Percentiles rank a stretch among this genome's conserved stretches.
phyloP scores from a whole-genome alignment of 2,113 vertebrate genomes.

The Rattus norvegicus region DNA sequence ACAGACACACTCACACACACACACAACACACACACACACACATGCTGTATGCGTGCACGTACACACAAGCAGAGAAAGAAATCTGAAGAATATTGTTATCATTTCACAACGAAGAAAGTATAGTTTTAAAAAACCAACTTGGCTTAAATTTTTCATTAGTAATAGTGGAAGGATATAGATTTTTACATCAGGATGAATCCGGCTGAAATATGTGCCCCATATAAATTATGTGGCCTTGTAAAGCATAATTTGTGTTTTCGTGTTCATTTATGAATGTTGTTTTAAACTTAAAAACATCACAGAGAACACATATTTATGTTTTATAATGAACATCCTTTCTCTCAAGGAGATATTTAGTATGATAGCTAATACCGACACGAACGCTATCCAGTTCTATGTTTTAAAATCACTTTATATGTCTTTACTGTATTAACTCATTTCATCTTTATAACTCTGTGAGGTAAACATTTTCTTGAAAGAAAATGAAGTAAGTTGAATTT shows the following conservation, averaged over 20 bases:
- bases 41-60: too few species aligned
- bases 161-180: background rate
- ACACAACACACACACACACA: background rate
- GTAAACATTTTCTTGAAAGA: slow-evolving; percentile 9
- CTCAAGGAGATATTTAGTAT: background rate
- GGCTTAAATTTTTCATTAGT: background rate
- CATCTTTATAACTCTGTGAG: background rate
- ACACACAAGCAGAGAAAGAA: background rate
- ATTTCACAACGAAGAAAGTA: background rate
- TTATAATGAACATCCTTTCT: background rate
- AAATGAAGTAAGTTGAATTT: slow-evolving; percentile 34
- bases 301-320: background rate
- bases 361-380: background rate
- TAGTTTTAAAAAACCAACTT: background rate
- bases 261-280: background rate
- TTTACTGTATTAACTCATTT: slow-evolving; percentile 3
- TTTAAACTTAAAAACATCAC: background rate
- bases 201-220: background rate
- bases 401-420: background rate
- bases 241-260: background rate
- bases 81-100: background rate
- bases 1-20: background rate
- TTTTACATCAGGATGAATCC: background rate
- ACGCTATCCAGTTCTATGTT: background rate
- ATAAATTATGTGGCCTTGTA: background rate